A percentile compares a stretch with the other conserved stretches of the same genome.
Conservation (phyloP, 2,797 vertebrate genomes). For the Yasuhikotakia modesta region DNA sequence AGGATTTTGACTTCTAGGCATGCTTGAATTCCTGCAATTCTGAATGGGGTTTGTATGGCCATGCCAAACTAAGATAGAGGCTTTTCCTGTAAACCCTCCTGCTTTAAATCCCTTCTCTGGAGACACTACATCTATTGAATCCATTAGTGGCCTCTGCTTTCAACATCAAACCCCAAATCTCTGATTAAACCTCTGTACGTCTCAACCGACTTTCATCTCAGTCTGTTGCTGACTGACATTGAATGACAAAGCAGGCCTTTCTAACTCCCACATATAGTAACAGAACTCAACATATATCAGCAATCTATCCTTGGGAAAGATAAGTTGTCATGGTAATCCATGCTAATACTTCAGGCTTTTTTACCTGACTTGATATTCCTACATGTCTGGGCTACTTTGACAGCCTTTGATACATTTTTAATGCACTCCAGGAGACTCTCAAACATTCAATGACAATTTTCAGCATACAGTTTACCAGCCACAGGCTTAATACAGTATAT, state of each 20-base stretch:
- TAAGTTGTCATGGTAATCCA: slow-evolving; percentile 16
- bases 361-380: slow-evolving; percentile 13
- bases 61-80: slow-evolving; percentile 40
- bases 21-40: slow-evolving; percentile 34
- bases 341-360: slow-evolving; percentile 16
- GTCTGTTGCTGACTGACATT: slow-evolving; percentile 22
- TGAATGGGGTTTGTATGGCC: slow-evolving; percentile 28
- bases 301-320: slow-evolving; percentile 14
- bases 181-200: slow-evolving; percentile 54
- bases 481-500: background rate
- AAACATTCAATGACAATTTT: slow-evolving; percentile 16
- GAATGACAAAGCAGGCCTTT: slow-evolving; percentile 42
- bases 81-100: slow-evolving; percentile 52
- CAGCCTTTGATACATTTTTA: slow-evolving; percentile 24
- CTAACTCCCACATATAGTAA: slow-evolving; percentile 42
- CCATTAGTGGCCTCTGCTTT: slow-evolving; percentile 55
- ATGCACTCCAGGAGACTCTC: slow-evolving; percentile 2
- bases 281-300: slow-evolving; percentile 20
- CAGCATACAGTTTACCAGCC: background rate
- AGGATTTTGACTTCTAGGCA: slow-evolving; percentile 32
- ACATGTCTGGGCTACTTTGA: slow-evolving; percentile 2
- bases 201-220: slow-evolving; percentile 48
- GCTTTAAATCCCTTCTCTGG: slow-evolving; percentile 44
- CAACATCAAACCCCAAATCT: slow-evolving; percentile 58
- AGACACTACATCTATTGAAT: slow-evolving; percentile 52